Base-by-base conservation (phyloP, 92 coral and sea anemone genomes). In the Nematostella vectensis region DNA sequence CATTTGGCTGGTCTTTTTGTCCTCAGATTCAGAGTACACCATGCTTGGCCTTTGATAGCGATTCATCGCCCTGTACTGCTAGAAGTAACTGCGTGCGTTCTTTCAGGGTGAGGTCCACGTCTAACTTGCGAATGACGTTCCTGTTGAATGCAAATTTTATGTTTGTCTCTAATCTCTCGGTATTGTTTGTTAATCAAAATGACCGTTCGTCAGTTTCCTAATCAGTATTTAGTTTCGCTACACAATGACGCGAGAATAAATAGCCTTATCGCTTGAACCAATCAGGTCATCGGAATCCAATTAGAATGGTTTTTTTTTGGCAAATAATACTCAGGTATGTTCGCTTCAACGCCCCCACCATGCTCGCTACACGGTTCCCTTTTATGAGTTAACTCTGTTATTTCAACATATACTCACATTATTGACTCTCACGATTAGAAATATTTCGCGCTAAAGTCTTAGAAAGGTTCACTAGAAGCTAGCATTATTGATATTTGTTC, bases 181-280 rank as follows among this genome's bases (percentile, higher is more conserved):
- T 72, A 70, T 85, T 85, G 95, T 85, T 71, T 59, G 77, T 71
- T 85, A 85, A 85, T 85, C 88, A 85, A 85, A 85, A 85, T 80
- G 88, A 85, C 80, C 95, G 95, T 75, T 74, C 69, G 95, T 81
- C 95, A 76, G 77, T 80, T 73, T 89, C 83, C 76, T 89, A 89
- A 89, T 89, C 87, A 85, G 83, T 91, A 96, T 91, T 91, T 91
- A 91, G n/a, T 82, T 78, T 67, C 69, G 59, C 55, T 68, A 80
- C 70, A 91, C 98, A 91, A 91, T 74, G 75, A 82, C 57, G 61
- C 45, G 50, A 61, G 86, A 82, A 91, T 82, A 78, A 82, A 81
- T 85, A 80, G 76, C 75, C 71, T 64, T 70, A 81, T 81, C 56
- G 53, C 42, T 25, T 63, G 65, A 33, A 48, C 95, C 95, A 85